phyloP scores from a whole-genome alignment of 92 coral and sea anemone genomes.

The Epizoanthus rinbou region DNA sequence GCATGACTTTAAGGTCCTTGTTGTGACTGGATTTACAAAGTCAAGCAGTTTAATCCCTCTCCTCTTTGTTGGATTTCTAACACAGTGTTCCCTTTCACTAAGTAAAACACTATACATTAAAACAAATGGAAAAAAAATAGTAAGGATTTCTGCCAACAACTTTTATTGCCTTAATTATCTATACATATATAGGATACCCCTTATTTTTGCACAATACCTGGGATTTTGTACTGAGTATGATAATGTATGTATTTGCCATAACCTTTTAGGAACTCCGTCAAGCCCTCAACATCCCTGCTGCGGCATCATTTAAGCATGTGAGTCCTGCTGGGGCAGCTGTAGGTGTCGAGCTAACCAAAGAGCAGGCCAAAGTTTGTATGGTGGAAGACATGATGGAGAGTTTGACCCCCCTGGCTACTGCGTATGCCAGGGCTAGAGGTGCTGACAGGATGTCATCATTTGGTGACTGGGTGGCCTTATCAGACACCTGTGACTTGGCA shows the following conservation, averaged over 20 bases:
- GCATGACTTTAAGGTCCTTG: too few species aligned
- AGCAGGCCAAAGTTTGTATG: conserved; percentile 96
- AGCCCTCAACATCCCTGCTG: conserved; percentile 86
- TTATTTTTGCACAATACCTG: too few species aligned
- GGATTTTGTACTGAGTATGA: not conserved
- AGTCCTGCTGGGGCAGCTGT: conserved; percentile 99
- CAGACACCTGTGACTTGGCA: conserved; percentile 88
- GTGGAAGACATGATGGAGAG: conserved; percentile 90
- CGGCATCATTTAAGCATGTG: conserved; percentile 97
- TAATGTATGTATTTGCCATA: not conserved
- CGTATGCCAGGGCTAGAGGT: conserved; percentile 99
- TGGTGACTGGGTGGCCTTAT: conserved; percentile 99
- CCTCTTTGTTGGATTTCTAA: too few species aligned
- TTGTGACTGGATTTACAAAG: too few species aligned
- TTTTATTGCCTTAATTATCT: too few species aligned
- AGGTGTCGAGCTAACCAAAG: conserved; percentile 74
- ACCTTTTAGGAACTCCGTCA: conserved; percentile 77
- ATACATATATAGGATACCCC: too few species aligned
- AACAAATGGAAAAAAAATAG: too few species aligned
- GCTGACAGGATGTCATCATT: conserved; percentile 99
- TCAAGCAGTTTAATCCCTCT: too few species aligned
- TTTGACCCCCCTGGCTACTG: conserved; percentile 92
- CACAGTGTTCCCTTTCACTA: too few species aligned
- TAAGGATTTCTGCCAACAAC: too few species aligned
- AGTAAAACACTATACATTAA: too few species aligned